Evolutionary conservation across 2,797 vertebrate genomes (phyloP).

Genomic region (Melopsittacus undulatus): DNA sequence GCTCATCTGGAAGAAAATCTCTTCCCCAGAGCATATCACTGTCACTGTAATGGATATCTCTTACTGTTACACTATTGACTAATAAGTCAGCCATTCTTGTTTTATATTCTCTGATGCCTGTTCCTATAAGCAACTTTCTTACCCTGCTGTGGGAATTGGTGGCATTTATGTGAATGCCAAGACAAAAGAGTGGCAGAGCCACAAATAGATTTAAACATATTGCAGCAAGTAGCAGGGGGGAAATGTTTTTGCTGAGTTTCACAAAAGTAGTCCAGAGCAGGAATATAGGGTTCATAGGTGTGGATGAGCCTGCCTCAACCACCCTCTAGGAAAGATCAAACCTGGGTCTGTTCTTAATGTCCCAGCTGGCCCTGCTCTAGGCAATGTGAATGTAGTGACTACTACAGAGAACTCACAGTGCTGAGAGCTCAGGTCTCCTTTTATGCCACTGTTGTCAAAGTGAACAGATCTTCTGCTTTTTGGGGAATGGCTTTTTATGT

Average conservation of each 20-base stretch:
- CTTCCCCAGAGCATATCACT: not conserved
- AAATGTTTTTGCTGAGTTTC: not conserved
- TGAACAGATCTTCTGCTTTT: not conserved
- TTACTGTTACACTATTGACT: not conserved
- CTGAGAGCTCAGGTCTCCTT: not conserved
- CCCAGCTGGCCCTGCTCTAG: not conserved
- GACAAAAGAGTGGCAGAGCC: not conserved
- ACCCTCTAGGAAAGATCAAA: no score
- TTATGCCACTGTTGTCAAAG: fast-evolving
- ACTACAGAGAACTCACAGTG: fast-evolving
- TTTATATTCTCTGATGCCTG: not conserved
- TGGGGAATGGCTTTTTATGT: not conserved
- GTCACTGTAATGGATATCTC: not conserved
- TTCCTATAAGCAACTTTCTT: not conserved
- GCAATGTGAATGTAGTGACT: no score
- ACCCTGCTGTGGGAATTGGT: not conserved
- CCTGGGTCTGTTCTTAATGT: not conserved
- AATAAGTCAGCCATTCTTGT: not conserved
- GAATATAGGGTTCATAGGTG: fast-evolving
- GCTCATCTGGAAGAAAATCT: not conserved
- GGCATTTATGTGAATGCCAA: not conserved
- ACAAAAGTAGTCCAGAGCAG: not conserved
- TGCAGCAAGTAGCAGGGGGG: not conserved
- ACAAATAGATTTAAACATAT: not conserved
- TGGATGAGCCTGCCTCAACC: not conserved